Base-by-base conservation (phyloP, 2,888 invertebrate genomes). In the Eupithecia subfuscata region DNA sequence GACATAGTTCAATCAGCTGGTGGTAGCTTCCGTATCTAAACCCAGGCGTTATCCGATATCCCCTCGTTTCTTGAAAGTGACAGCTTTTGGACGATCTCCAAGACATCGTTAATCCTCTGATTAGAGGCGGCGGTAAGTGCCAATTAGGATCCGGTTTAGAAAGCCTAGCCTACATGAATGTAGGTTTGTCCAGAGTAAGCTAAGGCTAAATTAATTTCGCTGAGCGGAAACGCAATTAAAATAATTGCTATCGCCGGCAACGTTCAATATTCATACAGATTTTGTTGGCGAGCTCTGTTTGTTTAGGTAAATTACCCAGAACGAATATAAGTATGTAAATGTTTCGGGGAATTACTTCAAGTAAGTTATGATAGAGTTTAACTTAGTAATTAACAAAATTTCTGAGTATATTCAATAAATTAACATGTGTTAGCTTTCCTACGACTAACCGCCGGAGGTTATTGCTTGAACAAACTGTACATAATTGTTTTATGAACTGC, bases 21-120 rank as follows among this genome's bases (percentile, higher is more conserved):
- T 56, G n/a, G 4, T 52, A 52, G n/a, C 34, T 9, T 18, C 18
- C 34, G 18, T 37, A 67, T 40, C 65, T 12, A 67, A 67, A 40
- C n/a, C 34, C 18, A 11, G 64, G 34, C 1, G 34, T 64, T 8
- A 34, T 18, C 34, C 4, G 40, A 37, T 40, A n/a, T 40, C 22
- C 22, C 65, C 40, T n/a, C 12, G 40, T 22, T 67, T 37, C 65
- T 67, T 37, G 9, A 67, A 37, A 37, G 65, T 40, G 65, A 22
- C 65, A n/a, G 65, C 37, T 67, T 40, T 37, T 67, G 65, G 65
- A 67, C 40, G 65, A 7, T n/a, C 40, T 37, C 34, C 34, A 37
- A 67, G 64, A 64, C 64, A 65, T 65, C 65, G 18, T n/a, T n/a
- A 37, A 65, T 65, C 65, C 65, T 37, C n/a, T 67, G 40, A 67